Base-by-base conservation (phyloP, 1,140 invertebrate genomes). In the Ceratina calcarata region DNA sequence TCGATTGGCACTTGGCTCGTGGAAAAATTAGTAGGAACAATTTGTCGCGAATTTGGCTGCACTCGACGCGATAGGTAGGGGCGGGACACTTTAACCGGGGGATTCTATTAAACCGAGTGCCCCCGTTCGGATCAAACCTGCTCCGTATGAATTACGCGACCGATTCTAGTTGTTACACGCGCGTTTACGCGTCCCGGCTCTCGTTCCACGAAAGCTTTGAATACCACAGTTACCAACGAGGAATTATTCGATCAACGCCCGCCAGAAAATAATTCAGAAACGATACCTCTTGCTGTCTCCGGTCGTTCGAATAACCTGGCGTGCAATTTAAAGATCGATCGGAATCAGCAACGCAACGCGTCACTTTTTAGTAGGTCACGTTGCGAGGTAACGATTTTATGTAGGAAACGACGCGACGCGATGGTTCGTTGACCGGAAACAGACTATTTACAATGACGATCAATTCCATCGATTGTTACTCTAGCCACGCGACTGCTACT, bases 401-500 rank as follows among this genome's bases (percentile, higher is more conserved):
- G 57, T 57, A 51, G 37, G 69, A 74, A 24, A 24, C 45, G 15
- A 16, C 15, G 53, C 64, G 24, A 12, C 10, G 60, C 4, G 60
- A 27, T n/a, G 24, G 62, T 70, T 49, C 13, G 18, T 37, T 60
- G 53, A 49, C 64, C 69, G 20, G 58, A 0, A 79, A 66, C 20
- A 57, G n/a, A 60, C 69, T 79, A 61, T 72, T 75, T 75, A 49
- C 22, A 16, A 45, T 45, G 37, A 57, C 22, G 49, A 67, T 16
- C 27, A 53, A 69, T 53, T 37, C 27, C 72, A 62, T 78, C 61
- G 49, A 70, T 60, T 75, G 57, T 18, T 12, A 57, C 27, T 62
- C 64, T 22, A 82, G 20, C 75, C 22, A 45, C 37, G 74, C 60
- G 66, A 18, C 70, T 64, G 65, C 68, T 78, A 79, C 72, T 81